These are phyloP conservation scores for Cephus pulcher DNA, from an alignment of 2,888 invertebrate species.

Conservation along the genomic window DNA sequence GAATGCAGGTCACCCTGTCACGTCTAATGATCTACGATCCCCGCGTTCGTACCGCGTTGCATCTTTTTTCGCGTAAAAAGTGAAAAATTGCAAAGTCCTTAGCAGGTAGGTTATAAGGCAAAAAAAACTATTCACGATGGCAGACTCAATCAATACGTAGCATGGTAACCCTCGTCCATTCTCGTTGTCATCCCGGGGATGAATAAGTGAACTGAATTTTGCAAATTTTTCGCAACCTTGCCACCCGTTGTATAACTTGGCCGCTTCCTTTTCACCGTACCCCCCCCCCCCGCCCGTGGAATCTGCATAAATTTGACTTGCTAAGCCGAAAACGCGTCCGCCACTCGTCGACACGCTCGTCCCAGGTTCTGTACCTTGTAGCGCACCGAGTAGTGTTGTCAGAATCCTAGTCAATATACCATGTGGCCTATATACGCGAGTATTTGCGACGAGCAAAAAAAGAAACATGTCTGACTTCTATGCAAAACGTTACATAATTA, in stretches of 20 bases:
- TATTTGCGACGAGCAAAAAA: neutral
- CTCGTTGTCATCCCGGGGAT: neutral
- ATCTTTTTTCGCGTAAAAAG: neutral
- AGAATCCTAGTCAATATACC: neutral
- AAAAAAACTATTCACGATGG: neutral
- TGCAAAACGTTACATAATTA: neutral
- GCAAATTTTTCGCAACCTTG: slow-evolving; percentile 33
- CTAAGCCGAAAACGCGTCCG: slow-evolving; percentile 20
- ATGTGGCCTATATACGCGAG: neutral
- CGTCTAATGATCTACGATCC: neutral
- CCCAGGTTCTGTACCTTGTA: neutral
- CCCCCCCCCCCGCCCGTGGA: neutral
- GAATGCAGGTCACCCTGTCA: neutral
- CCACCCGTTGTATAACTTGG: slow-evolving; percentile 15
- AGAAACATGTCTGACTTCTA: neutral
- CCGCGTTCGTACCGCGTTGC: neutral
- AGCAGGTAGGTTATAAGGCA: neutral
- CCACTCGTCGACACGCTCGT: neutral
- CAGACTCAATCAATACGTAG: neutral
- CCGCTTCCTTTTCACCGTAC: neutral
- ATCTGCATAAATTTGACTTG: slow-evolving; percentile 64
- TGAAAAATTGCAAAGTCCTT: neutral
- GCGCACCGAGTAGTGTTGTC: neutral
- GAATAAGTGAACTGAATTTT: slow-evolving; percentile 27
- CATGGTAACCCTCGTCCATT: neutral